Base-by-base conservation (phyloP, 37 sponge, comb jelly and placozoan species). In the Hexactinellida sp. region DNA sequence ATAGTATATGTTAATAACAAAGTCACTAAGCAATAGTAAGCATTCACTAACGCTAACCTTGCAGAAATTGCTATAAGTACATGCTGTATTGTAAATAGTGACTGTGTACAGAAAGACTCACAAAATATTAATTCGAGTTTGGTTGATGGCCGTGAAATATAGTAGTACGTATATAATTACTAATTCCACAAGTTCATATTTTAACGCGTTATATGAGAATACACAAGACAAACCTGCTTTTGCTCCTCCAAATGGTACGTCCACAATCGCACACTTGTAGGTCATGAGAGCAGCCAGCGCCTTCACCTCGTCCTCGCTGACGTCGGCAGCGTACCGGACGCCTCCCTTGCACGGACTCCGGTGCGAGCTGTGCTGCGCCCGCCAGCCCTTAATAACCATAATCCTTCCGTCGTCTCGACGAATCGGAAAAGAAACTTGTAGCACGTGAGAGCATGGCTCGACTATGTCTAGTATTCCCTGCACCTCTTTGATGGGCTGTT, bases 211-310 rank as follows among this genome's bases (percentile, higher is more conserved):
- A n/a, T n/a, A n/a, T n/a, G n/a, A n/a, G n/a, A n/a, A n/a, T n/a
- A n/a, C n/a, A n/a, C n/a, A n/a, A n/a, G n/a, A n/a, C 86, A 95
- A 54, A 0, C 99, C 99, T 30, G 93, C 99, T 84, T 98, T 98
- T 13, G 96, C 96, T 28, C 99, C 99, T 36, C 99, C 99, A 89
- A 98, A 98, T 1, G 99, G 99, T 0, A 98, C 99, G 54, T 98
- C 96, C 51, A 94, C 94, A 84, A 94, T 91, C 7, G 99, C 94
- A 93, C 96, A 95, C 92, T 98, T 98, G 92, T 93, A 98, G 36
- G 99, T 98, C 99, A 98, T 98, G 83, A 98, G 91, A 23, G 90
- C 85, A 32, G 99, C 96, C 71, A 98, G 87, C 35, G 99, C 99
- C 83, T 88, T 91, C 83, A 98, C 96, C 54, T 98, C 99, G 82